A percentile compares a stretch with the other conserved stretches of the same genome.
Evolutionary conservation across 2,797 vertebrate genomes (phyloP).

Genomic region (Podarcis siculus): DNA sequence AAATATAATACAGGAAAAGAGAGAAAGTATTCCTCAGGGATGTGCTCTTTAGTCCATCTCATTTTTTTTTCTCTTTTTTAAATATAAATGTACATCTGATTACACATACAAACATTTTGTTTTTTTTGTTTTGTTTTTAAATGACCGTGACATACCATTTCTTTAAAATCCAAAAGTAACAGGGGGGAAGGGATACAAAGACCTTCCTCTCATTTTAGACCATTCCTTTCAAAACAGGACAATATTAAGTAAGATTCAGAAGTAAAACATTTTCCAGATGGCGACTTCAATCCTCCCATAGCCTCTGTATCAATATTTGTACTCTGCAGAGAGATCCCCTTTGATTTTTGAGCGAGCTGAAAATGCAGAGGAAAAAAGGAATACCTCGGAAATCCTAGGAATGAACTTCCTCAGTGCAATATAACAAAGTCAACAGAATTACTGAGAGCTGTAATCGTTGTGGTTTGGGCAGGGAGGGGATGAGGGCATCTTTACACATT

Average conservation of each 20-base stretch:
- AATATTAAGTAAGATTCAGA: conserved; percentile 56
- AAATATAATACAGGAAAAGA: conserved; percentile 86
- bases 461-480: neutral
- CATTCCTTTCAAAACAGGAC: conserved; percentile 72
- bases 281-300: conserved; percentile 57
- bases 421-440: conserved; percentile 69
- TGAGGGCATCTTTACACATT: conserved; percentile 58
- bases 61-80: conserved; percentile 75
- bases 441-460: conserved; percentile 68
- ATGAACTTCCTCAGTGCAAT: conserved; percentile 76
- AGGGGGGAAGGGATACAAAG: conserved; percentile 67
- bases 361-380: conserved; percentile 60
- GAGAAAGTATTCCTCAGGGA: conserved; percentile 85
- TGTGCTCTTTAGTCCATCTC: conserved; percentile 88
- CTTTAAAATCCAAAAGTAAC: conserved; percentile 72
- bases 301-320: conserved; percentile 58
- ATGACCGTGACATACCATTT: conserved; percentile 78
- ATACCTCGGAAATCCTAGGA: conserved; percentile 62
- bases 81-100: conserved; percentile 87
- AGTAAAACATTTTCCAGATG: conserved; percentile 63
- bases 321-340: conserved; percentile 65
- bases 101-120: conserved; percentile 86
- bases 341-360: conserved; percentile 67
- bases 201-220: conserved; percentile 72
- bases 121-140: conserved; percentile 65